Evolutionary conservation across 2,888 invertebrate species (phyloP).

Genomic region (Dromius quadrimaculatus): DNA sequence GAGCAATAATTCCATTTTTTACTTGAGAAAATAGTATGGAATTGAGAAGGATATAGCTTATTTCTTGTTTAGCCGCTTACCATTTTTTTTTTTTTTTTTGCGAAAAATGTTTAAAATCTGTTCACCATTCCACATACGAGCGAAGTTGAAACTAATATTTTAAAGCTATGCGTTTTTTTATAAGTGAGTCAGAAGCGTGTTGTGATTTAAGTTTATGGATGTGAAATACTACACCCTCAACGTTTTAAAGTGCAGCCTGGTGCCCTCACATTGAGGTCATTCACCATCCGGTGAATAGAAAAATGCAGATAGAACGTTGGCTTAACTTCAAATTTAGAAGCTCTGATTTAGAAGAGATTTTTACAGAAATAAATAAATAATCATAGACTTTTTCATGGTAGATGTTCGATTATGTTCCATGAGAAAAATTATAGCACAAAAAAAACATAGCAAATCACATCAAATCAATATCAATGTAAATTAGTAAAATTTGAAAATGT

Average conservation of each 20-base stretch:
- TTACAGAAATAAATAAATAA: too few species aligned
- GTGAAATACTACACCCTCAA: constrained; percentile 27
- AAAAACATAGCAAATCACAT: too few species aligned
- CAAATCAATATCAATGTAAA: too few species aligned
- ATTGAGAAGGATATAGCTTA: too few species aligned
- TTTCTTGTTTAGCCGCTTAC: too few species aligned
- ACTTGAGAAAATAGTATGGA: too few species aligned
- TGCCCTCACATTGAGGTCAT: constrained; percentile 40
- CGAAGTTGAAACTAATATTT: constrained; percentile 16
- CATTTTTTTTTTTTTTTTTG: background rate
- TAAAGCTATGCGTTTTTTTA: constrained; percentile 9
- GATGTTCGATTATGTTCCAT: too few species aligned
- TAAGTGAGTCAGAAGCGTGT: background rate
- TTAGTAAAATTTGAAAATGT: too few species aligned
- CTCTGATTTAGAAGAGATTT: too few species aligned
- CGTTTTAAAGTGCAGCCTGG: constrained; percentile 24
- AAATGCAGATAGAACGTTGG: background rate
- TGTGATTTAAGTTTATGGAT: constrained; percentile 1
- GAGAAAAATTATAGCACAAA: too few species aligned
- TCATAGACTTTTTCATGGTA: too few species aligned
- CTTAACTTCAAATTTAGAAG: background rate
- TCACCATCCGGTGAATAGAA: constrained; percentile 43
- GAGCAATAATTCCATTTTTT: too few species aligned
- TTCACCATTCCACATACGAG: constrained; percentile 12
- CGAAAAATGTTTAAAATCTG: constrained; percentile 20